These are phyloP conservation scores for Acanthiza pusilla DNA, from an alignment of 2,797 vertebrate species.

Conservation along the genomic window DNA sequence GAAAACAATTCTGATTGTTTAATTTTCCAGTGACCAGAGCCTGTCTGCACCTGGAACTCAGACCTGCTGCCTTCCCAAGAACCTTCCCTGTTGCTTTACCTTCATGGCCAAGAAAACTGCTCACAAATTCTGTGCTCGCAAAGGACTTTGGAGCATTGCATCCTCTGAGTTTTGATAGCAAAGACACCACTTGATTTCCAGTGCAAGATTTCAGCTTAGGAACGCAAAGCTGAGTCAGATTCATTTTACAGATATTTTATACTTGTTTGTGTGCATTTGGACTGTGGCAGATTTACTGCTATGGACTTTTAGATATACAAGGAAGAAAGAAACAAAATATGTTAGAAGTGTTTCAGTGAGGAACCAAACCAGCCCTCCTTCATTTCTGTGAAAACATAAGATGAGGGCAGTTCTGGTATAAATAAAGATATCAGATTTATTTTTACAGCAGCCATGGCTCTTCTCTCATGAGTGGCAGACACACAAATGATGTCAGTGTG, in stretches of 20 bases:
- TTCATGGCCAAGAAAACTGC: not conserved
- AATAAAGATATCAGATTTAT: conserved; percentile 35
- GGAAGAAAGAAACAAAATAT: not conserved
- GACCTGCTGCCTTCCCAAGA: not conserved
- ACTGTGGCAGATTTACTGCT: not conserved
- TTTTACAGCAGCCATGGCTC: conserved; percentile 37
- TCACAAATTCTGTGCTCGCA: not conserved
- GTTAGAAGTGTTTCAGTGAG: not conserved
- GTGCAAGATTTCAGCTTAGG: not conserved
- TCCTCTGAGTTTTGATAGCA: not conserved
- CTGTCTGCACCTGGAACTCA: not conserved
- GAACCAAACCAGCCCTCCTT: not conserved
- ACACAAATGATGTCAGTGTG: conserved; percentile 62
- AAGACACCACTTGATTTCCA: not conserved
- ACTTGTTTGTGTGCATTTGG: not conserved
- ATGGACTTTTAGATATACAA: not conserved
- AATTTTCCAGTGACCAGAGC: not conserved
- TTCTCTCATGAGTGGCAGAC: conserved; percentile 57
- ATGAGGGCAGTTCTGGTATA: not conserved
- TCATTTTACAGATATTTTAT: not conserved
- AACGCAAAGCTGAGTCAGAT: not conserved
- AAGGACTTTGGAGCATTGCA: not conserved
- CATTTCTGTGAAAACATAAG: not conserved
- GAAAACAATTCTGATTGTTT: not conserved
- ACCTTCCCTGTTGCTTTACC: not conserved